A percentile compares a stretch with the other conserved stretches of the same genome.
Conservation (phyloP, 2,113 vertebrate species). For the Salvator merianae region DNA sequence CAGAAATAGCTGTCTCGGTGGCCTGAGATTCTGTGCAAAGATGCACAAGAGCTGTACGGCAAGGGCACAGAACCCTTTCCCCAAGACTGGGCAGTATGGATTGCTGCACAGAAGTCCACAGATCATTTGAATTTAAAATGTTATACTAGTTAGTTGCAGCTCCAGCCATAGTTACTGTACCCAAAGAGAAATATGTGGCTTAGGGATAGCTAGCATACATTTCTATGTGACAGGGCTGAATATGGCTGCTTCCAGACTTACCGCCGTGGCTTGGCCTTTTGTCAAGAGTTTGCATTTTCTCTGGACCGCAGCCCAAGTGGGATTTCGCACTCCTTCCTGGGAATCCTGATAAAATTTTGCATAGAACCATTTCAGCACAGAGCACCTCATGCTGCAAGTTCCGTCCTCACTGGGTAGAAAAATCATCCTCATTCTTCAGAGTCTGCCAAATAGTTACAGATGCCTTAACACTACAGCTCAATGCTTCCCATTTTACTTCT, state of each 20-base stretch:
- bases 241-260: background rate
- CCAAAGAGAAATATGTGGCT: background rate
- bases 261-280: background rate
- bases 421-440: background rate
- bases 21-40: background rate
- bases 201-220: background rate
- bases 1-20: background rate
- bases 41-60: background rate
- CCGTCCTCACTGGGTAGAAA: background rate
- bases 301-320: background rate
- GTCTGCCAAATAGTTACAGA: background rate
- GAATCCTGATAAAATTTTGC: background rate
- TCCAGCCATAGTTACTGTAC: background rate
- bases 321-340: no score
- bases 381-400: background rate
- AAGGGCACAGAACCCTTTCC: background rate
- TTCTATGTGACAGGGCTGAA: background rate
- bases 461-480: background rate
- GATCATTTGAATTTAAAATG: background rate
- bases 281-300: background rate
- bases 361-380: background rate
- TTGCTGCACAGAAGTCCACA: background rate
- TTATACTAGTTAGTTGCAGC: background rate
- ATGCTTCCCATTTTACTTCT: no score
- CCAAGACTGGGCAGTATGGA: background rate